Conservation (phyloP, 2,113 vertebrate genomes). For the Cariama cristata region DNA sequence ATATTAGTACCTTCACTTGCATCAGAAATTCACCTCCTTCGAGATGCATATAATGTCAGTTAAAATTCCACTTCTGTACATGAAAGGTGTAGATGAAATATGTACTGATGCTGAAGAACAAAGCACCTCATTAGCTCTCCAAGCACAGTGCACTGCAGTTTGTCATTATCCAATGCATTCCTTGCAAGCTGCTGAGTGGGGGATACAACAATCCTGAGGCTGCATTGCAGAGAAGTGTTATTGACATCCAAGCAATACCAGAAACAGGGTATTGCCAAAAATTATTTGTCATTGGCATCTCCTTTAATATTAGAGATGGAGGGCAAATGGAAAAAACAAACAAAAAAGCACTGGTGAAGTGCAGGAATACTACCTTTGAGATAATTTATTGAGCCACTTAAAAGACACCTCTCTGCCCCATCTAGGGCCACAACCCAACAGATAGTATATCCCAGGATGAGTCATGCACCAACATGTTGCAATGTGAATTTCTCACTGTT, state of each 20-base stretch:
- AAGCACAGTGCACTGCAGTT: conserved; percentile 64
- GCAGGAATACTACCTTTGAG: background rate
- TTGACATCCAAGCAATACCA: background rate
- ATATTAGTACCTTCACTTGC: background rate
- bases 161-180: conserved; percentile 26
- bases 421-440: background rate
- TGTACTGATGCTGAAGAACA: conserved; percentile 2
- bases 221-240: background rate
- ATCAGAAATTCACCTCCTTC: background rate
- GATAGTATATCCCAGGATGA: background rate
- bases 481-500: background rate
- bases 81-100: background rate
- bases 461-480: background rate
- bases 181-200: background rate
- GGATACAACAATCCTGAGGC: background rate
- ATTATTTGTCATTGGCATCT: background rate
- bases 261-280: background rate
- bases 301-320: background rate
- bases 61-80: background rate
- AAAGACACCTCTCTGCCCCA: background rate
- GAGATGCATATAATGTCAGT: background rate
- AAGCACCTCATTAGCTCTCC: conserved; percentile 69
- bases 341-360: background rate
- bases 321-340: background rate
- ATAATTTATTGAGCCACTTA: background rate